A percentile compares a stretch with the other conserved stretches of the same genome.
phyloP scores from a whole-genome alignment of 2,797 vertebrate genomes.

The Tragelaphus oryx region DNA sequence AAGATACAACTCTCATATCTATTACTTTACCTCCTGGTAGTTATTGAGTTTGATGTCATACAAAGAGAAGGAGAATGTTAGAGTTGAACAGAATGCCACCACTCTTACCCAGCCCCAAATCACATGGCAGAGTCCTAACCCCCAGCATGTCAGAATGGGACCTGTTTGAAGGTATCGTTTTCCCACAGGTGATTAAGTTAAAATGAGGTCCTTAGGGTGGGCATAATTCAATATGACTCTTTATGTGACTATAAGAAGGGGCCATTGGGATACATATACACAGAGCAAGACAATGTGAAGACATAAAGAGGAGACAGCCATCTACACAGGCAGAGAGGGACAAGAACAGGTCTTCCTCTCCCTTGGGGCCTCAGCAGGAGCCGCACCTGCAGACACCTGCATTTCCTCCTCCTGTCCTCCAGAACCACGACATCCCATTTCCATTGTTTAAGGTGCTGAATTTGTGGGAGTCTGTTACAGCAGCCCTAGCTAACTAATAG shows the following conservation, averaged over 20 bases:
- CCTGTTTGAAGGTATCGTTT: not conserved
- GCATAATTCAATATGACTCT: not conserved
- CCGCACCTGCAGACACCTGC: not conserved
- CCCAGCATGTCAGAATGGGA: not conserved
- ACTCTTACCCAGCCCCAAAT: not conserved
- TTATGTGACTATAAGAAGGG: not conserved
- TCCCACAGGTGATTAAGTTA: not conserved
- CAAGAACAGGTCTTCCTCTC: not conserved
- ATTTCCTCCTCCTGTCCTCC: not conserved
- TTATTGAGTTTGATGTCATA: not conserved
- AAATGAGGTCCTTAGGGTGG: not conserved
- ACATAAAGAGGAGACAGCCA: not conserved
- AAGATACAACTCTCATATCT: not conserved
- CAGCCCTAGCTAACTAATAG: not conserved
- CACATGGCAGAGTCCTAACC: not conserved
- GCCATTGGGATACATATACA: not conserved
- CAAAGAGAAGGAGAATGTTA: not conserved
- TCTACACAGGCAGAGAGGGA: not conserved
- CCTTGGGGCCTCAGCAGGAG: not conserved
- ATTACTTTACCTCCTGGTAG: not conserved
- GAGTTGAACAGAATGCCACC: not conserved
- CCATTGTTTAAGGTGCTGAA: not conserved
- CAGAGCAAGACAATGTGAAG: not conserved
- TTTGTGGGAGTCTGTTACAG: not conserved
- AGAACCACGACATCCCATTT: not conserved